Evolutionary conservation across 1,140 invertebrate genomes (phyloP), one percentile per base, ranked within the genome.

Genomic region (Halyomorpha halys): DNA sequence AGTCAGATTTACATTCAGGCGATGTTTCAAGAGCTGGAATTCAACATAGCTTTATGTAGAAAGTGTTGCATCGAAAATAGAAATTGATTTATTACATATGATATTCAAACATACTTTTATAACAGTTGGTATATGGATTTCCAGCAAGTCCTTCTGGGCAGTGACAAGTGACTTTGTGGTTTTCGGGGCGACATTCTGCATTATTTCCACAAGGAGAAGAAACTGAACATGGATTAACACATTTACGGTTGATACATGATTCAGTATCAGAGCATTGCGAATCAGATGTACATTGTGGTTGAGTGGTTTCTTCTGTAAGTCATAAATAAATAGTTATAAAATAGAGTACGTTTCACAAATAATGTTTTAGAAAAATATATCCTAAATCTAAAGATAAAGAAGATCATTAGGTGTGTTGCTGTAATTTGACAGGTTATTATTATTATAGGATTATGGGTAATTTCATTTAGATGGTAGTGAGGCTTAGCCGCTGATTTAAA

Each of bases 81-180:
- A 6, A 8, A 39, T 13, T 39, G 4, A 39, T 39, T 11, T 6
- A 9, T 39, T 11, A 30, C 13, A 39, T 39, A 8, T 27, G 1
- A 61, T 30, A 61, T 64, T 19, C 9, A 61, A 44, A 15, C 66
- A 60, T 75, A 85, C 85, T 81, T 75, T 81, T 80, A 67, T 83
- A 83, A 71, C 91, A 95, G 67, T 86, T 87, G 51, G 86, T 77
- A 69, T 85, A 86, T 18, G 90, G 87, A 81, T 94, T 84, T 59
- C 91, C 92, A 51, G 83, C 77, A 19, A 86, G 80, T 39, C 85
- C 86, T 3, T 80, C 72, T 25, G 88, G 82, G 73, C 92, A 95
- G 44, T 78, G 80, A 73, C 91, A 94, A 3, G 82, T 74, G 11
- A 89, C 86, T 66, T 82, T 82, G 73, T 94, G 90, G 54, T 86